Conservation (phyloP, 1,140 invertebrate genomes). For the Diabrotica undecimpunctata region DNA sequence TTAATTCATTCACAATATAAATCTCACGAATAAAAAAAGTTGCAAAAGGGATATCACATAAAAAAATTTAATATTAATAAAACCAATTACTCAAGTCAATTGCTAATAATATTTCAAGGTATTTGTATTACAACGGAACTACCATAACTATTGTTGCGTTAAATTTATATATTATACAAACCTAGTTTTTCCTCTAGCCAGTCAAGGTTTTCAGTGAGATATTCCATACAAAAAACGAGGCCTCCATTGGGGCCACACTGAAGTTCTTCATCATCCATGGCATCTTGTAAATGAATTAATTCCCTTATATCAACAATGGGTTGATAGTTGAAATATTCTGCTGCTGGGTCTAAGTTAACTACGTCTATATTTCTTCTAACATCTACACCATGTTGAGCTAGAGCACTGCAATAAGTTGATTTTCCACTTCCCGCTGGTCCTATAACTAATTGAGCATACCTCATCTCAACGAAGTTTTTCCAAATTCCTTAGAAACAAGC, state of each 20-base stretch:
- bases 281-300: conserved; percentile 91
- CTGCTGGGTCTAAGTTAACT: conserved; percentile 96
- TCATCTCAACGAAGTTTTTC: conserved; percentile 55
- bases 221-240: conserved; percentile 95
- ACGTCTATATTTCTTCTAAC: conserved; percentile 74
- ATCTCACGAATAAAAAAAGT: too few species aligned
- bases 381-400: conserved; percentile 80
- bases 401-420: conserved; percentile 93
- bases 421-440: conserved; percentile 95
- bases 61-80: too few species aligned
- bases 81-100: too few species aligned
- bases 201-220: conserved; percentile 83
- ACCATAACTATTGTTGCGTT: too few species aligned
- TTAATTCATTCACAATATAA: too few species aligned
- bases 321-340: conserved; percentile 91
- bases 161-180: background rate
- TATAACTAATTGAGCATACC: conserved; percentile 91
- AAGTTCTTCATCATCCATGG: conserved; percentile 94
- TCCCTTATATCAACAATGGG: conserved; percentile 87
- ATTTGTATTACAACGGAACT: too few species aligned
- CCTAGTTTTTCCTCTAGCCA: conserved; percentile 84
- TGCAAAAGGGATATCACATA: too few species aligned
- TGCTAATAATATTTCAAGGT: too few species aligned
- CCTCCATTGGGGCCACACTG: conserved; percentile 95
- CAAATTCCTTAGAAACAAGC: background rate